Base-by-base conservation (phyloP, 2,888 invertebrate genomes). In the Lordiphosa fenestrarum region DNA sequence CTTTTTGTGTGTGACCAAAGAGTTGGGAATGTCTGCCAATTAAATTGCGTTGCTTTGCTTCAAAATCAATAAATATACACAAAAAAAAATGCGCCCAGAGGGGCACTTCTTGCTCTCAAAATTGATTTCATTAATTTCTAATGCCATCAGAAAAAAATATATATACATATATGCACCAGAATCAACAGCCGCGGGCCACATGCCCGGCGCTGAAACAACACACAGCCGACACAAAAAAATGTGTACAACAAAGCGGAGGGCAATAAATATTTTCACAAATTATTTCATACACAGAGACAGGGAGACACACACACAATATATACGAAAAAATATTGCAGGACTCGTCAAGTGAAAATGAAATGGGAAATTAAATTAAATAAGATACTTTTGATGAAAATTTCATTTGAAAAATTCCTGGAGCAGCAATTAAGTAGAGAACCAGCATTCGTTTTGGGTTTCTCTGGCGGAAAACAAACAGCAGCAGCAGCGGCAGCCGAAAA, bases 101-200 rank as follows among this genome's bases (percentile, higher is more conserved):
- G 25, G 15, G 40, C 39, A 37, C 33, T 38, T 35, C 5, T 23
- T 23, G 12, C 33, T 58, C 46, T 66, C 52, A 55, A 64, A 63
- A 58, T 64, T 84, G 82, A 80, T 84, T 80, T 80, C 84, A 80
- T 80, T 84, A 81, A 84, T 80, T 80, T 84, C 78, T 80, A 77
- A 80, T 84, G 72, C 72, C 61, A 66, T 66, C 75, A 74, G 62
- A 69, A 73, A 69, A 81, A 30, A 19, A 19, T 19, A 19, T 19
- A 19, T 4, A 4, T 19, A 19, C 9, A 30, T 25, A 6, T 6
- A 6, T 70, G 70, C 61, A 64, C 51, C 61, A 54, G 60, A 52
- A 70, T 12, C 63, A 51, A 81, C 53, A 53, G 72, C 78, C 64
- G 19, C 41, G 19, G 50, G 81, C 44, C 68, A 52, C 71, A 62